phyloP scores from a whole-genome alignment of 2,113 vertebrate species.

The Planiliza haematocheilus region DNA sequence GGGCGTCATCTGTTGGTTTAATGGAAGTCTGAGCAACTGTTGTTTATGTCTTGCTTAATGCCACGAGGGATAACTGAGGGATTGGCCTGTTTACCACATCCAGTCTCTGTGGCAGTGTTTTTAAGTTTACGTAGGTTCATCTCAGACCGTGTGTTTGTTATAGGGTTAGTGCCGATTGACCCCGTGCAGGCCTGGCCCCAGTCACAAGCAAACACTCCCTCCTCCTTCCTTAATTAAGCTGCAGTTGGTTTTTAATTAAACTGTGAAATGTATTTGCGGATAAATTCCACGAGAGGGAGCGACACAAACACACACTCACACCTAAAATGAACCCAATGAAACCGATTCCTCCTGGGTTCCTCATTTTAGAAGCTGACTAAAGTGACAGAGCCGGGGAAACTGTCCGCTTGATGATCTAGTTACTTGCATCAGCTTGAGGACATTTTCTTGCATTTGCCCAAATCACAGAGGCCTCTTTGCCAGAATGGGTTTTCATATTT shows the following conservation, averaged over 20 bases:
- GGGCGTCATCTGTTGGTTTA: neutral
- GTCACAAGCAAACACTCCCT: slow-evolving; percentile 22
- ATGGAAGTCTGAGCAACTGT: slow-evolving; percentile 1
- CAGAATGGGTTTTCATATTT: slow-evolving; percentile 1
- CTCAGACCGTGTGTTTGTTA: slow-evolving; percentile 40
- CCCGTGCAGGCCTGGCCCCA: neutral
- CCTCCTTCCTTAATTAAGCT: slow-evolving; percentile 54
- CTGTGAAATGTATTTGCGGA: slow-evolving; percentile 45
- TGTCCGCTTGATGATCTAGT: slow-evolving; percentile 25
- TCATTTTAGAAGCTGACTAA: slow-evolving; percentile 42
- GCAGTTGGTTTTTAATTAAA: slow-evolving; percentile 62
- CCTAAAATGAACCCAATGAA: slow-evolving; percentile 29
- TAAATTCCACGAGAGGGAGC: slow-evolving; percentile 33
- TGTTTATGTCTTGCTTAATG: slow-evolving; percentile 21
- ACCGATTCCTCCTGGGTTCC: slow-evolving; percentile 26
- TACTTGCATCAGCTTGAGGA: slow-evolving; percentile 6
- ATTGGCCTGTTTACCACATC: slow-evolving; percentile 1
- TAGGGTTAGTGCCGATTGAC: slow-evolving; percentile 35
- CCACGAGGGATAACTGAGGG: neutral
- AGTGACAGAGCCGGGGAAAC: neutral
- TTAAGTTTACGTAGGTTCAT: neutral
- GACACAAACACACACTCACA: neutral
- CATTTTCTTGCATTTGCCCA: slow-evolving; percentile 13
- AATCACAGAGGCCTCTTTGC: slow-evolving; percentile 10
- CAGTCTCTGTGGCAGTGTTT: too few species aligned